These are phyloP conservation scores for Phaenicophaeus curvirostris DNA, from an alignment of 2,797 vertebrate genomes.

Conservation along the genomic window DNA sequence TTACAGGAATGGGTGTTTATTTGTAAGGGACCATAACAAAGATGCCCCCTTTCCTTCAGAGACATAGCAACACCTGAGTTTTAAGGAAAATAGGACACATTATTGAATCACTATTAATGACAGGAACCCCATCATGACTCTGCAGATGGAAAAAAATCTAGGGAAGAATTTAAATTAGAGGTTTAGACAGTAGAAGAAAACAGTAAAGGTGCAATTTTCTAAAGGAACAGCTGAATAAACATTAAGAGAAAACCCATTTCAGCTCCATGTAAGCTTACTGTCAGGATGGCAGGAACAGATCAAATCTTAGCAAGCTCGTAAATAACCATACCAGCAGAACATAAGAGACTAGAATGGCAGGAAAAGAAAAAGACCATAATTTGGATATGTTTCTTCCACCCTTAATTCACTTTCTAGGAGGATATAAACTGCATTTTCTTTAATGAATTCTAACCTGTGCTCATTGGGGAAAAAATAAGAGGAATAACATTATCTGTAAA, in stretches of 20 bases:
- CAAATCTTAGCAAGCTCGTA: not conserved
- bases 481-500: not conserved
- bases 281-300: not conserved
- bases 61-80: not conserved
- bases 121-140: not conserved
- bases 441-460: not conserved
- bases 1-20: not conserved
- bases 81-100: not conserved
- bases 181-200: not conserved
- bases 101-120: not conserved
- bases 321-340: not conserved
- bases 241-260: not conserved
- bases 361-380: accelerated
- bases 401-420: not conserved
- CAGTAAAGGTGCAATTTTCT: not conserved
- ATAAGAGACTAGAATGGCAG: not conserved
- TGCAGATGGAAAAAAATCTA: not conserved
- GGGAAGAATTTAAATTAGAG: not conserved
- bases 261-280: not conserved
- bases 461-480: not conserved
- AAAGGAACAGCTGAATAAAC: not conserved
- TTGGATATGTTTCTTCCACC: not conserved
- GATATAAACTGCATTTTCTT: not conserved
- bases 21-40: not conserved
- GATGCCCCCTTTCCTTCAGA: not conserved